Base-by-base conservation (phyloP, 1,140 invertebrate species). In the Bombyx mandarina region DNA sequence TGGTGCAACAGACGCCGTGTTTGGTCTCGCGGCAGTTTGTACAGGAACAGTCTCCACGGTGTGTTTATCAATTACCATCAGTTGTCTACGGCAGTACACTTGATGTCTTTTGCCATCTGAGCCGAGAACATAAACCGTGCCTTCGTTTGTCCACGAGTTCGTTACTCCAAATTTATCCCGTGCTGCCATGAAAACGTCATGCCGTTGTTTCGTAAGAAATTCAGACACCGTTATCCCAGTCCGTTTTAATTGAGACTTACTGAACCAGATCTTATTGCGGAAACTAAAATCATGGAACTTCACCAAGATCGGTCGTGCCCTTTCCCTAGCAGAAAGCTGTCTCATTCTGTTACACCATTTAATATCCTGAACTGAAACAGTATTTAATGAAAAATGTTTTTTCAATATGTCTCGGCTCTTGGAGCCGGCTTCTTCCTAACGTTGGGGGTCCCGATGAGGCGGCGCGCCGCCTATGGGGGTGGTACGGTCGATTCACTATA, bases 231-330 rank as follows among this genome's bases (percentile, higher is more conserved):
- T 50, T 7, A 50, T 26, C 4, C 12, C 48, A 8, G 48, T 50
- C 18, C 35, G 18, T 50, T 50, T 50, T 5, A 50, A 8, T 50
- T 50, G 18, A 22, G 12, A 7, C 35, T 50, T 50, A 26, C 48
- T 50, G 10, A 50, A 50, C 48, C 48, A 50, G n/a, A 50, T 12
- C 48, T 50, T 50, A 22, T 50, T 26, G 18, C 48, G 48, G 48
- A 50, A 22, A 12, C 18, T 9, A 6, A 50, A 6, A 50, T 18
- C 35, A 7, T 50, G 48, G 9, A 50, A 26, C 9, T 50, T 50
- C 9, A 50, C 7, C 7, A 50, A 26, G 35, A 50, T 50, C 48
- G 48, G 48, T 8, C 48, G 18, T 5, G 48, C 18, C 35, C 35
- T 50, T 12, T 50, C 18, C 18, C 6, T 18, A 22, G 48, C 18